phyloP scores from a whole-genome alignment of 2,888 invertebrate species.

The Limnephilus lunatus region DNA sequence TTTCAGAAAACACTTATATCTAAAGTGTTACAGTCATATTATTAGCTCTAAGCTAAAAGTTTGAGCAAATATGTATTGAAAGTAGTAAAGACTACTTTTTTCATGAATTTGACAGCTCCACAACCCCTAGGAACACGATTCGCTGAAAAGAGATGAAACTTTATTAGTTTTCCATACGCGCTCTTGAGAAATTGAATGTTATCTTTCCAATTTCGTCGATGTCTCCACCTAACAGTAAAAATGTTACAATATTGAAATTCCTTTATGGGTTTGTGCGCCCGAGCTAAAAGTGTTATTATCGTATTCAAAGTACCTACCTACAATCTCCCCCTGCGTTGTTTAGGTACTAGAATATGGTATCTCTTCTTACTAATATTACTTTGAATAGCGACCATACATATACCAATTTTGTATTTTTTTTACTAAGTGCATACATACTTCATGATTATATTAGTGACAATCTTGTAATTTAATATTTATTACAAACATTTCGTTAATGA shows the following conservation, averaged over 20 bases:
- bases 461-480: no score
- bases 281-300: slow-evolving; percentile 63
- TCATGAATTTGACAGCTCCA: not conserved
- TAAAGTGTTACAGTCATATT: not conserved
- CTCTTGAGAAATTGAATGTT: slow-evolving; percentile 60
- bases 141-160: slow-evolving; percentile 53
- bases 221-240: slow-evolving; percentile 61
- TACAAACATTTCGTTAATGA: no score
- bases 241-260: slow-evolving; percentile 48
- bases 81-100: not conserved
- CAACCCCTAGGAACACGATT: slow-evolving; percentile 6
- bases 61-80: not conserved
- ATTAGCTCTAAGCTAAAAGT: no score
- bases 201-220: slow-evolving; percentile 58
- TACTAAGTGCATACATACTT: not conserved
- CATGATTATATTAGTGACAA: no score
- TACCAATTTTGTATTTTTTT: not conserved
- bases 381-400: not conserved
- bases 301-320: slow-evolving; percentile 54
- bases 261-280: slow-evolving; percentile 51
- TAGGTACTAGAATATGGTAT: not conserved
- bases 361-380: not conserved
- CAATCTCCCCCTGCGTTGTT: slow-evolving; percentile 1
- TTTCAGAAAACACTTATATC: not conserved
- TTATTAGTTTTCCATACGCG: slow-evolving; percentile 48